Evolutionary conservation across 2,888 invertebrate species (phyloP).

Genomic region (Drosophila basisetae): DNA sequence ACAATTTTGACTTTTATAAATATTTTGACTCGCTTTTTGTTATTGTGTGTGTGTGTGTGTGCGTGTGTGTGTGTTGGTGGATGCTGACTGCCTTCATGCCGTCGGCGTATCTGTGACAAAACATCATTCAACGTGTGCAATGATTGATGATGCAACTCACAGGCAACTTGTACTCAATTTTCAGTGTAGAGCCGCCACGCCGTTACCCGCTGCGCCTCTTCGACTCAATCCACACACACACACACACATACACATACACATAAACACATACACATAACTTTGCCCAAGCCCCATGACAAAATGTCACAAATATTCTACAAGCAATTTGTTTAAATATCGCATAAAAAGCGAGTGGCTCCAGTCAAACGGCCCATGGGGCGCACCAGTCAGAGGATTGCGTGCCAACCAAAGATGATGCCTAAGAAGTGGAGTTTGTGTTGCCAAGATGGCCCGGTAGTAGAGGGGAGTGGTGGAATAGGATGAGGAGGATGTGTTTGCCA

Average conservation of each 20-base stretch:
- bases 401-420: slow-evolving; percentile 32
- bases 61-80: slow-evolving; percentile 30
- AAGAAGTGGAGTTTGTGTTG: slow-evolving; percentile 9
- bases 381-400: slow-evolving; percentile 61
- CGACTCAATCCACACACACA: not conserved
- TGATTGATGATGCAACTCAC: slow-evolving; percentile 81
- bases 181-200: slow-evolving; percentile 60
- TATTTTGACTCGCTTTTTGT: slow-evolving; percentile 73
- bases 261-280: slow-evolving; percentile 34
- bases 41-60: slow-evolving; percentile 16
- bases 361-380: slow-evolving; percentile 57
- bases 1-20: slow-evolving; percentile 82
- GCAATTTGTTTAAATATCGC: slow-evolving; percentile 82
- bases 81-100: slow-evolving; percentile 36
- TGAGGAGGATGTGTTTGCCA: slow-evolving; percentile 48
- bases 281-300: slow-evolving; percentile 68
- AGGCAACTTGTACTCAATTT: slow-evolving; percentile 81
- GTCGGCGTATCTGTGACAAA: slow-evolving; percentile 79
- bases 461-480: not conserved
- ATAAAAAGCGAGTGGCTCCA: slow-evolving; percentile 61
- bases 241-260: slow-evolving; percentile 23
- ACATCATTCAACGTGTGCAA: slow-evolving; percentile 81
- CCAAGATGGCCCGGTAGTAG: slow-evolving; percentile 1
- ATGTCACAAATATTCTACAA: slow-evolving; percentile 82
- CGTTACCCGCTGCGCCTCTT: slow-evolving; percentile 38